phyloP scores from a whole-genome alignment of 2,888 invertebrate species.

The Coelopa pilipes region DNA sequence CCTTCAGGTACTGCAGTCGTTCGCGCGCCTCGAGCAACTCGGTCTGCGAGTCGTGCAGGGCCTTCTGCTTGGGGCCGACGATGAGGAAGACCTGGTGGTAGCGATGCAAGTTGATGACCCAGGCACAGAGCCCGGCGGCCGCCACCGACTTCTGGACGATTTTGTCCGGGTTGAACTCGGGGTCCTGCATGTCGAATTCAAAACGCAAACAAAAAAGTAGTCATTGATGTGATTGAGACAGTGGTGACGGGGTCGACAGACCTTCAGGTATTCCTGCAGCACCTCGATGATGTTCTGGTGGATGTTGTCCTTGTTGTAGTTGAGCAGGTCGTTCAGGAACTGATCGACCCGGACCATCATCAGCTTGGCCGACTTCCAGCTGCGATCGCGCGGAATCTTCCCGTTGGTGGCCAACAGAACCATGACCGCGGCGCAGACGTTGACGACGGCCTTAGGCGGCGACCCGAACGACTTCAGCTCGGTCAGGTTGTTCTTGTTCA shows the following conservation, averaged over 20 bases:
- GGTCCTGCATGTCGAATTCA: slow-evolving; percentile 65
- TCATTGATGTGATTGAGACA: no score
- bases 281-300: slow-evolving; percentile 89
- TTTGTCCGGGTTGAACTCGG: slow-evolving; percentile 87
- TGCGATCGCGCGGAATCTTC: slow-evolving; percentile 89
- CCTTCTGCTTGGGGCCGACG: slow-evolving; percentile 91
- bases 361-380: slow-evolving; percentile 91
- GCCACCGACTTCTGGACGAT: slow-evolving; percentile 89
- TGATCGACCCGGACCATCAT: slow-evolving; percentile 93
- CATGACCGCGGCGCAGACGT: slow-evolving; percentile 88
- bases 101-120: slow-evolving; percentile 92
- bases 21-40: slow-evolving; percentile 85
- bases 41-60: slow-evolving; percentile 86
- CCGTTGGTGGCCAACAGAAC: slow-evolving; percentile 85
- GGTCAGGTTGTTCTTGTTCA: slow-evolving; percentile 95
- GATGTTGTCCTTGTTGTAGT: slow-evolving; percentile 95
- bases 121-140: slow-evolving; percentile 92
- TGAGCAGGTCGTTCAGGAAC: slow-evolving; percentile 84
- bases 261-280: slow-evolving; percentile 66
- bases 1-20: slow-evolving; percentile 80
- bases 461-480: slow-evolving; percentile 95
- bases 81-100: slow-evolving; percentile 92
- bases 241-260: no score
- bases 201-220: no score
- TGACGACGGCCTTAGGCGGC: slow-evolving; percentile 91